Percentiles rank a stretch among this genome's conserved stretches.
Conservation (phyloP, 2,113 vertebrate genomes). For the Mus musculus region DNA sequence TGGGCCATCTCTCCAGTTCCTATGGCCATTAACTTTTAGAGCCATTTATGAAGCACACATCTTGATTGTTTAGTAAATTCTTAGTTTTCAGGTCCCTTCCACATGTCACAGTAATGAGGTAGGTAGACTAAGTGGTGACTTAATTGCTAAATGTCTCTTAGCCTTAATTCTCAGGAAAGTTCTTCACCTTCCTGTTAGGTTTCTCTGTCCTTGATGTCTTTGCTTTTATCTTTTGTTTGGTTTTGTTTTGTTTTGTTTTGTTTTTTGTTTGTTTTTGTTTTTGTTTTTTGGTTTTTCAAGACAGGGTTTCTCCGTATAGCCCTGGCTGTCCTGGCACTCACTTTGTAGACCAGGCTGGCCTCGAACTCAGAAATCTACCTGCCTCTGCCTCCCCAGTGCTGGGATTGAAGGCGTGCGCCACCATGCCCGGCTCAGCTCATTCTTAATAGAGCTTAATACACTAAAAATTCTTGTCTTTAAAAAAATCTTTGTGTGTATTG, state of each 20-base stretch:
- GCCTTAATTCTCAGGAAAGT: not conserved
- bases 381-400: no score
- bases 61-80: not conserved
- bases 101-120: constrained; percentile 15
- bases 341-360: no score
- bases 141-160: not conserved
- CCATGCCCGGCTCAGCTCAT: not conserved
- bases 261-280: no score
- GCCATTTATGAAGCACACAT: not conserved
- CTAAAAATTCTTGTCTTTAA: not conserved
- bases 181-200: not conserved
- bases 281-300: no score
- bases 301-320: no score
- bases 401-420: no score
- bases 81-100: not conserved
- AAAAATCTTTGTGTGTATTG: not conserved
- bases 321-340: no score
- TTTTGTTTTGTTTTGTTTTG: no score
- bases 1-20: not conserved
- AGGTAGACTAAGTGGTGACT: constrained; percentile 24
- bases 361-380: no score
- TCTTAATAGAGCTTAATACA: not conserved
- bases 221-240: constrained; percentile 23
- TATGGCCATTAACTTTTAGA: constrained; percentile 10
- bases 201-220: not conserved